Base-by-base conservation (phyloP, 2,888 invertebrate species). In the Scaptodrosophila latifasciaeformis region DNA sequence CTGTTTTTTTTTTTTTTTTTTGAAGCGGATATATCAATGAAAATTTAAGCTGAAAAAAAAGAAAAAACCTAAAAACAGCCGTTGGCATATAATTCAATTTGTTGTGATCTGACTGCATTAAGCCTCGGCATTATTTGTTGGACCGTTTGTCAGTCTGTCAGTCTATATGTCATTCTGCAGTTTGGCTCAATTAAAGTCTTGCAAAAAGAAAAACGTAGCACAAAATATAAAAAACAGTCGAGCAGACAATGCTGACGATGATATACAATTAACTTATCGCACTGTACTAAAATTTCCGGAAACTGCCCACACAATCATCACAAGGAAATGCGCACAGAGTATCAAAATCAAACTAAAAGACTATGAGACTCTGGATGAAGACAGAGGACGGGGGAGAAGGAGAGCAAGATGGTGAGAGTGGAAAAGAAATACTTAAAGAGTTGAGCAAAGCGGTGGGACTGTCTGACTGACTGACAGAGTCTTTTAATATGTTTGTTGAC, bases 401-500 rank as follows among this genome's bases (percentile, higher is more conserved):
- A 43, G 24, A 13, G 10, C 19, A 24, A 19, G 15, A 10, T 24
- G 29, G 35, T 19, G 54, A 18, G 7, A 37, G 37, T 13, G 12
- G 17, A 17, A 37, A 10, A 37, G 17, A 15, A 17, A 37, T 13
- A 37, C 34, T 34, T 12, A 9, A 10, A 34, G 13, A 34, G n/a
- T 35, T 43, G 34, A 10, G 42, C 42, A 21, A 18, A 19, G 18
- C 40, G 9, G 21, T 21, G 19, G 10, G 12, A 12, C 3, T 18
- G 40, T 2, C 31, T 24, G 49, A 34, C 15, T 27, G 54, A 64
- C 46, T 56, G 49, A 48, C 51, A 49, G 44, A 56, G 47, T 42
- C 60, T 54, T 55, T 65, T 77, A 75, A 74, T 75, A 74, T 70
- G 78, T 75, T 79, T 76, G 79, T 79, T 79, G 79, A 77, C 79